These are phyloP conservation scores for Hiodon tergisus DNA, from an alignment of 2,113 vertebrate species.

Conservation along the genomic window DNA sequence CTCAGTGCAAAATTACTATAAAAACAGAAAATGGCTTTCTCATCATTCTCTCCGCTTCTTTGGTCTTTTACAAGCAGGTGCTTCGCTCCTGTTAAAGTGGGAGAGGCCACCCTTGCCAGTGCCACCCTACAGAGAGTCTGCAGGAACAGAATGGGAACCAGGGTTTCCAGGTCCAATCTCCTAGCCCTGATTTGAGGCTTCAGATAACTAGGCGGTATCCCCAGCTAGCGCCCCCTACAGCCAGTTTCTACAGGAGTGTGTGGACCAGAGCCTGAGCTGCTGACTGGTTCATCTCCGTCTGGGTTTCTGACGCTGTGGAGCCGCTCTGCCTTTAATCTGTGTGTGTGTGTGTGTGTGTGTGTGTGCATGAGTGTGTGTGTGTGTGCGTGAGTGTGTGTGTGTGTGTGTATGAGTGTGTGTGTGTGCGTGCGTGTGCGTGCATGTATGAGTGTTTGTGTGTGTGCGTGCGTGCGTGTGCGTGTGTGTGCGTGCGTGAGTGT, in stretches of 20 bases:
- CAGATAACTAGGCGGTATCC: not conserved
- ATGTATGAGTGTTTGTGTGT: not conserved
- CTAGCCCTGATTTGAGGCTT: not conserved
- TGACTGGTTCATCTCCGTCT: not conserved
- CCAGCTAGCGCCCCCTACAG: not conserved
- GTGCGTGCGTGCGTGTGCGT: not conserved
- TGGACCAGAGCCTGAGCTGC: not conserved
- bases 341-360: not conserved
- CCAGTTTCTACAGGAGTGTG: not conserved
- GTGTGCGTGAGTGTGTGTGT: not conserved
- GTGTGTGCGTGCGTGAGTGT: no score
- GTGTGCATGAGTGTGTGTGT: not conserved
- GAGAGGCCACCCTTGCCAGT: not conserved
- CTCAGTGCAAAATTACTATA: constrained; percentile 31
- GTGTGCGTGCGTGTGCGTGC: no score
- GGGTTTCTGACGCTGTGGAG: not conserved
- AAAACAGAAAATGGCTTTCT: constrained; percentile 33
- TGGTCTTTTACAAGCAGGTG: constrained; percentile 35
- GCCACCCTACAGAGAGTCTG: no score
- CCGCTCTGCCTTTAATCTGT: constrained; percentile 4
- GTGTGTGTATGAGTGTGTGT: not conserved
- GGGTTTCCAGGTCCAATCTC: no score
- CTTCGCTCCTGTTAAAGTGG: constrained; percentile 25
- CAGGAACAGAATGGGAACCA: not conserved
- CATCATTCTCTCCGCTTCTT: constrained; percentile 34